Conservation (phyloP, 2,888 invertebrate species). For the Tyria jacobaeae region DNA sequence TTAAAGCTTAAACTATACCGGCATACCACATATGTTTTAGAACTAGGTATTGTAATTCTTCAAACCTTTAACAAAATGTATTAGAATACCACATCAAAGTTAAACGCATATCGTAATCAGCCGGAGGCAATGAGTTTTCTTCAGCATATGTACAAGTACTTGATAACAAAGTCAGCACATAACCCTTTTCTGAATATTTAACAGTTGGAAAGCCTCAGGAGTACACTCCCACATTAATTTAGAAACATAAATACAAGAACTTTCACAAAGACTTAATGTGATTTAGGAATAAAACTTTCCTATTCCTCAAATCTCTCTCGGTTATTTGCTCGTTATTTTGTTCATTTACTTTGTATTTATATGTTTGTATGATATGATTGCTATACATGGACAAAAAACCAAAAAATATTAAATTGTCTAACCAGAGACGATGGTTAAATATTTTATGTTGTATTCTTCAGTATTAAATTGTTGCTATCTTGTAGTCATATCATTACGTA, state of each 20-base stretch:
- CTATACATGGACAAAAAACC: too few species aligned
- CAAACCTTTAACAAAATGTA: too few species aligned
- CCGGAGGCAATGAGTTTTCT: slow-evolving; percentile 13
- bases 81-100: too few species aligned
- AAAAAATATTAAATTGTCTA: neutral
- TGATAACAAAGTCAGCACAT: slow-evolving; percentile 19
- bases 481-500: slow-evolving; percentile 35
- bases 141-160: slow-evolving; percentile 18
- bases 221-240: slow-evolving; percentile 14
- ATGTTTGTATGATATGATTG: neutral
- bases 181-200: slow-evolving; percentile 19
- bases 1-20: too few species aligned
- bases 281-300: slow-evolving; percentile 11
- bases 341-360: neutral
- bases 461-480: slow-evolving; percentile 27
- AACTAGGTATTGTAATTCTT: too few species aligned
- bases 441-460: neutral
- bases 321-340: neutral
- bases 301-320: slow-evolving; percentile 3
- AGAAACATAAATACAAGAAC: slow-evolving; percentile 18
- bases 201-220: slow-evolving; percentile 18
- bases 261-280: slow-evolving; percentile 14
- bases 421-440: neutral
- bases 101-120: slow-evolving; percentile 13
- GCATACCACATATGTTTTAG: too few species aligned